These are phyloP conservation scores for Neotoma lepida DNA, from an alignment of 2,113 vertebrate species.

Conservation along the genomic window DNA sequence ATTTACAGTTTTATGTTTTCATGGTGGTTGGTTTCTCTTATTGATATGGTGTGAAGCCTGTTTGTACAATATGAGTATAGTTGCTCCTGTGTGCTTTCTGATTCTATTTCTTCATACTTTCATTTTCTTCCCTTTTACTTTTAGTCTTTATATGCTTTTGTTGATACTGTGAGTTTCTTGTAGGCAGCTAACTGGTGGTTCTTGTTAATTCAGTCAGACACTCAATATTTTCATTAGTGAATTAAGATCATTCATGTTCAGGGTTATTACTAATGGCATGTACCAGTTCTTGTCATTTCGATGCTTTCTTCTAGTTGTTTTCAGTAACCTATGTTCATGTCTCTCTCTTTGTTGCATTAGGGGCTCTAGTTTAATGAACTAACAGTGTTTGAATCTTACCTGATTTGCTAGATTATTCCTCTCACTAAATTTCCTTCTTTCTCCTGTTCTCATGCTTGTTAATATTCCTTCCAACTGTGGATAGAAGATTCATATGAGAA, in stretches of 20 bases:
- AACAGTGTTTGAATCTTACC: background rate
- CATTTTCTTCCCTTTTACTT: background rate
- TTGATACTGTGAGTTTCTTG: background rate
- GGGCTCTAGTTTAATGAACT: background rate
- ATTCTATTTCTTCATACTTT: background rate
- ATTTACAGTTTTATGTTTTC: background rate
- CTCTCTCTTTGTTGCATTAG: background rate
- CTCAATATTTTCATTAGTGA: background rate
- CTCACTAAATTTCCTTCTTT: background rate
- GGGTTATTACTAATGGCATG: background rate
- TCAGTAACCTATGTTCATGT: background rate
- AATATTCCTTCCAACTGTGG: background rate
- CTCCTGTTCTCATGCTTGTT: background rate
- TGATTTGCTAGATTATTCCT: background rate
- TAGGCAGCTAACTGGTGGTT: background rate
- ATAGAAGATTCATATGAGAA: background rate
- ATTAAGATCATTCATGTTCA: background rate
- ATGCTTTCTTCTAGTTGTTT: background rate
- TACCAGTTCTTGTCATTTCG: background rate
- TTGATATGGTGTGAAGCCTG: background rate
- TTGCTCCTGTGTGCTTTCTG: background rate
- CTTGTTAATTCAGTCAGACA: background rate
- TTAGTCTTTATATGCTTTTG: background rate
- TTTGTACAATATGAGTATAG: background rate
- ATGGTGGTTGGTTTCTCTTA: too few relatives aligned